Evolutionary conservation across 2,888 invertebrate species (phyloP).

Genomic region (Chrysodeixis includens): DNA sequence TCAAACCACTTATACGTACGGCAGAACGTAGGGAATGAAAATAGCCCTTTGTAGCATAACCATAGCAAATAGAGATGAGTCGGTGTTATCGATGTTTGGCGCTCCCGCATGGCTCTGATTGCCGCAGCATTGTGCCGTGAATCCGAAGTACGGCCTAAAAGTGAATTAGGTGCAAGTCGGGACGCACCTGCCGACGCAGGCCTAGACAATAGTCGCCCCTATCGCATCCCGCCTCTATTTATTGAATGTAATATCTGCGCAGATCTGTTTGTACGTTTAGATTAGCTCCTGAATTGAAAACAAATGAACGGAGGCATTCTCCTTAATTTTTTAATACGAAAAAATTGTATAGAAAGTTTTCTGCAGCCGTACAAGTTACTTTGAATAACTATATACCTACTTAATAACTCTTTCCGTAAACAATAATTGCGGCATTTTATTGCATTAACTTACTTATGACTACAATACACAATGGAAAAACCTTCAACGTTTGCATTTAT

Average conservation of each 20-base stretch:
- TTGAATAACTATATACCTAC: no score
- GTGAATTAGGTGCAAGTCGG: constrained; percentile 76
- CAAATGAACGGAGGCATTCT: no score
- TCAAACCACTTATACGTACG: no score
- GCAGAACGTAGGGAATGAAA: constrained; percentile 30
- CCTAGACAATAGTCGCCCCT: constrained; percentile 54
- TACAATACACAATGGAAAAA: no score
- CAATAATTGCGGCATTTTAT: no score
- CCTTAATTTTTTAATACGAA: no score
- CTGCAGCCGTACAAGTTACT: no score
- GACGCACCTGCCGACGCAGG: constrained; percentile 56
- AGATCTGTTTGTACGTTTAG: constrained; percentile 7
- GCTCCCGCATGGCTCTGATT: constrained; percentile 61
- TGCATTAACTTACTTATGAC: no score
- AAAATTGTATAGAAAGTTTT: no score
- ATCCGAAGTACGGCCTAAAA: constrained; percentile 61
- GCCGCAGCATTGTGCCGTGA: constrained; percentile 54
- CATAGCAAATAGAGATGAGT: constrained; percentile 54
- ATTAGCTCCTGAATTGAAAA: no score
- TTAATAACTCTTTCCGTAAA: no score
- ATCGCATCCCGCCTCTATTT: constrained; percentile 45
- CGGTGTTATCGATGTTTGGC: constrained; percentile 57
- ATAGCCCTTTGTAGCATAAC: constrained; percentile 47
- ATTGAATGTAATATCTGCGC: constrained; percentile 27
- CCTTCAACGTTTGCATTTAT: no score